These are phyloP conservation scores for Cyclina sinensis DNA, from an alignment of 1,140 invertebrate species.

Conservation along the genomic window DNA sequence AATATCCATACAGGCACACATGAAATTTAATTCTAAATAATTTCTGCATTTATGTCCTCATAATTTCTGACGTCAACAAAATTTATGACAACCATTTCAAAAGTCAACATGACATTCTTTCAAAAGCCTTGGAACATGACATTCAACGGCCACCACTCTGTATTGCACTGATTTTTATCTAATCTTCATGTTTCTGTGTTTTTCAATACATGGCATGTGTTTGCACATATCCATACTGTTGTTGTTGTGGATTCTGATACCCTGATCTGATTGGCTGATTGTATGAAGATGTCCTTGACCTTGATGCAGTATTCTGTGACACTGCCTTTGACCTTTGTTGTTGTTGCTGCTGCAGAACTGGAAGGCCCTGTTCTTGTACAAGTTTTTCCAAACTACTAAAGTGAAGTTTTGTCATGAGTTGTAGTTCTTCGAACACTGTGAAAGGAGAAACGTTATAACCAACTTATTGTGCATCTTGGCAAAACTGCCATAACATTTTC, in stretches of 20 bases:
- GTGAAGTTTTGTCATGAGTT: slow-evolving; percentile 76
- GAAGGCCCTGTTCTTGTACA: slow-evolving; percentile 71
- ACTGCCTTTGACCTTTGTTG: slow-evolving; percentile 38
- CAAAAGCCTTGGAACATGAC: too few relatives aligned
- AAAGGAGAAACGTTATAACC: slow-evolving; percentile 18
- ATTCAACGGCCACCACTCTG: too few relatives aligned
- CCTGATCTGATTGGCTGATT: slow-evolving; percentile 14
- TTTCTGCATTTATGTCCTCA: too few relatives aligned
- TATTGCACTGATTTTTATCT: too few relatives aligned
- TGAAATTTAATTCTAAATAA: too few relatives aligned
- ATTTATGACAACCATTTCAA: too few relatives aligned
- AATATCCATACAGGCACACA: too few relatives aligned
- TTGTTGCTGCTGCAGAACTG: slow-evolving; percentile 66
- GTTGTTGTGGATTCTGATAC: slow-evolving; percentile 11
- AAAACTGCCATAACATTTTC: too few relatives aligned
- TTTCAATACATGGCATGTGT: slow-evolving; percentile 48
- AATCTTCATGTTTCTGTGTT: background rate
- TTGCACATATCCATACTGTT: slow-evolving; percentile 33
- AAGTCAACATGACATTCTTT: too few relatives aligned
- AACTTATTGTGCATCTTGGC: too few relatives aligned
- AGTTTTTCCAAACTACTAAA: slow-evolving; percentile 73
- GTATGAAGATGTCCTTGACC: slow-evolving; percentile 45
- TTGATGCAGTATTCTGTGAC: background rate
- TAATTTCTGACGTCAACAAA: too few relatives aligned
- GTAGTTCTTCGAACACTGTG: slow-evolving; percentile 82